Evolutionary conservation across 1,140 invertebrate species (phyloP).

Genomic region (Cyphomyrmex costatus): DNA sequence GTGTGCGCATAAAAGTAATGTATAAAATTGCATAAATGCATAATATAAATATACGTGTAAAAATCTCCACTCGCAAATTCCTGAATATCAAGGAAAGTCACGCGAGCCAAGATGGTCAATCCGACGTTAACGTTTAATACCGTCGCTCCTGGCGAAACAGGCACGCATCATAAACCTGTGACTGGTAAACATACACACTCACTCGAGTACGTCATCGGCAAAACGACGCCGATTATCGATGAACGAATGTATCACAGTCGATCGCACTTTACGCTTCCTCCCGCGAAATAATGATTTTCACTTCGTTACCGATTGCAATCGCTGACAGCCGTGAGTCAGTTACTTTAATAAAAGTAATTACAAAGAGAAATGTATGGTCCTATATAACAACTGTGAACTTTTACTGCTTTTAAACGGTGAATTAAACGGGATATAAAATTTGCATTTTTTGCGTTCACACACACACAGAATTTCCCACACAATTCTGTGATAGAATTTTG

Average conservation of each 20-base stretch:
- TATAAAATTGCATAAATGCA: slow-evolving; percentile 29
- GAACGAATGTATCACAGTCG: slow-evolving; percentile 56
- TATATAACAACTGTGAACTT: slow-evolving; percentile 32
- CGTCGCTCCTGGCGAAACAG: not conserved
- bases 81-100: not conserved
- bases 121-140: not conserved
- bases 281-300: slow-evolving; percentile 46
- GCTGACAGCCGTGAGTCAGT: slow-evolving; percentile 19
- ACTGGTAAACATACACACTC: not conserved
- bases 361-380: slow-evolving; percentile 4
- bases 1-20: not conserved
- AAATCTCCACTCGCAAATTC: not conserved
- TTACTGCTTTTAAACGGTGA: slow-evolving; percentile 27
- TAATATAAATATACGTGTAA: not conserved
- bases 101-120: not conserved
- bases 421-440: slow-evolving; percentile 48
- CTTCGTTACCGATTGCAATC: slow-evolving; percentile 42
- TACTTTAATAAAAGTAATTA: slow-evolving; percentile 51
- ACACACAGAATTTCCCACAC: not conserved
- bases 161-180: not conserved
- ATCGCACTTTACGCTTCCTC: slow-evolving; percentile 38
- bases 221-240: slow-evolving; percentile 41
- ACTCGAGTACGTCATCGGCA: slow-evolving; percentile 15
- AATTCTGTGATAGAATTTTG: slow-evolving; percentile 7
- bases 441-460: slow-evolving; percentile 1